Evolutionary conservation across 2,797 vertebrate genomes (phyloP), one percentile per base, ranked within the genome.

Genomic region (Megaceryle alcyon): DNA sequence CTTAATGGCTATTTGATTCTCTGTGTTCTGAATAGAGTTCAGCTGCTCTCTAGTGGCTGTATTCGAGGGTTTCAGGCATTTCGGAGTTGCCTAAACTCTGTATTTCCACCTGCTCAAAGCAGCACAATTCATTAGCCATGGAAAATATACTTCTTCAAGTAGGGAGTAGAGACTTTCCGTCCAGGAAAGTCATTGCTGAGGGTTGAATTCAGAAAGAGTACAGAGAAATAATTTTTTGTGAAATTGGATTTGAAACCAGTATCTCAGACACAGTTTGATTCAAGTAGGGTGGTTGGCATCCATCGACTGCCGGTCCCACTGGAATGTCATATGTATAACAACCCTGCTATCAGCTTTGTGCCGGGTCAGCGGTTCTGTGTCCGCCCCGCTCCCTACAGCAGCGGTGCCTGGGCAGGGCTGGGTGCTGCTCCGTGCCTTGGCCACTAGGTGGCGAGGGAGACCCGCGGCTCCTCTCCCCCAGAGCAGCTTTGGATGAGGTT

Each of bases 1-100:
- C 60, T 70, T 20, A 33, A 26, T 17, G 57, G 8, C 7, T 25
- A 53, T 29, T 80, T 61, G 44, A 26, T 6, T 39, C 26, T 35
- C 35, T 68, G 23, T 17, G 64, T 87, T 19, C 46, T 39, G 16
- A n/a, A 69, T n/a, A 89, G 90, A 88, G 65, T 57, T 77, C 88
- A 95, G 65, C 78, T 96, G 94, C 92, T 57, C 71, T 95, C 92
- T 91, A 68, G 85, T 91, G 94, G 80, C 26, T 86, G 53, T 21
- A 12, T 48, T 72, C 31, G 43, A 89, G 41, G 41, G 82, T 75
- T 90, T 59, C 68, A 53, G 69, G 41, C 25, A 43, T 53, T 80
- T 89, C 1, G 3, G n/a, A 79, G 31, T 6, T 61, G 31, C 22
- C 13, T 5, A 6, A 59, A 12, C 14, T 41, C 20, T 3, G 0